phyloP scores from a whole-genome alignment of 2,113 vertebrate species.

The Cercocebus atys region DNA sequence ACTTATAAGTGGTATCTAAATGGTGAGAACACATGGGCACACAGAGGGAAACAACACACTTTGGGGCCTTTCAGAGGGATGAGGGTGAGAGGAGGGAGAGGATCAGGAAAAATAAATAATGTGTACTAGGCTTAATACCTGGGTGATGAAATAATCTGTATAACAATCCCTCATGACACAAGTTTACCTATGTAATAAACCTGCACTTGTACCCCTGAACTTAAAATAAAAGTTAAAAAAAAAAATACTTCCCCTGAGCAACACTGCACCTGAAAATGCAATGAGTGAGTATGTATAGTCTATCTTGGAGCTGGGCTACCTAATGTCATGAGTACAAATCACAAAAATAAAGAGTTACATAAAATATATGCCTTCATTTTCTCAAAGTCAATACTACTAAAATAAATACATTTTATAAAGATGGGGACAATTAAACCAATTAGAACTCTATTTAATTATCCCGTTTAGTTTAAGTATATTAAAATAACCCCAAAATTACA shows the following conservation, averaged over 20 bases:
- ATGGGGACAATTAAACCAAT: background rate
- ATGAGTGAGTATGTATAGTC: background rate
- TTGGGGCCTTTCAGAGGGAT: no score
- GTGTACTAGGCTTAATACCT: no score
- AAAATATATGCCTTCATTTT: background rate
- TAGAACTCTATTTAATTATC: constrained; percentile 57
- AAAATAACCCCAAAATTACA: background rate
- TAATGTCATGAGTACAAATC: background rate
- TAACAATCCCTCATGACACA: no score
- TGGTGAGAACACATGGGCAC: no score
- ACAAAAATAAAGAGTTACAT: background rate
- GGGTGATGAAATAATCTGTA: no score
- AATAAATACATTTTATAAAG: constrained; percentile 42
- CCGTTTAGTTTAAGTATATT: constrained; percentile 25
- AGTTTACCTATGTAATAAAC: no score
- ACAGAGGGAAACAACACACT: no score
- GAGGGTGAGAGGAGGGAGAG: no score
- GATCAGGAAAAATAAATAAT: no score
- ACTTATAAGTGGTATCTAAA: no score
- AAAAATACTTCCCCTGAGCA: background rate
- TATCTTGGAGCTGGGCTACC: background rate
- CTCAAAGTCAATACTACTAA: constrained; percentile 21
- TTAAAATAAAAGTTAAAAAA: no score
- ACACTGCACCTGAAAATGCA: background rate
- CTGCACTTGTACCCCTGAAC: no score